Evolutionary conservation across 2,888 invertebrate genomes (phyloP).

Genomic region (Parthenolecanium corni): DNA sequence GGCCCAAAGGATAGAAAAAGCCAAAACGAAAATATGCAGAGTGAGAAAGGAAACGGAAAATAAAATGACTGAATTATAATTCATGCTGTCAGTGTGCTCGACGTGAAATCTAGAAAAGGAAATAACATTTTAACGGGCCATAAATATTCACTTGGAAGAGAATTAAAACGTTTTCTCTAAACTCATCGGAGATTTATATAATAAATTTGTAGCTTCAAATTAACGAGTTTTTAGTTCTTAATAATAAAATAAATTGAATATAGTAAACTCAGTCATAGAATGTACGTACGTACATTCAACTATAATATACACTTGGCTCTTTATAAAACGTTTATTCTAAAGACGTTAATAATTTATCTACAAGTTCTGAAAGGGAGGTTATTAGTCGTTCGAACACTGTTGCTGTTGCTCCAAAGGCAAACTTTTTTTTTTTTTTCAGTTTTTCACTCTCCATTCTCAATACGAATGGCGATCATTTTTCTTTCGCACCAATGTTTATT

Average conservation of each 20-base stretch:
- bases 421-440: too few relatives aligned
- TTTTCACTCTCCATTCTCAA: too few relatives aligned
- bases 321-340: too few relatives aligned
- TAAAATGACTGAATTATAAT: conserved; percentile 24
- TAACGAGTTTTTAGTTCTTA: conserved; percentile 22
- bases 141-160: conserved; percentile 23
- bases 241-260: conserved; percentile 19
- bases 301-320: too few relatives aligned
- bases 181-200: conserved; percentile 21
- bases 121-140: conserved; percentile 24
- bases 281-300: not conserved
- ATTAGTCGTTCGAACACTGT: too few relatives aligned
- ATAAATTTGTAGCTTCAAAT: conserved; percentile 24
- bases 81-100: conserved; percentile 23
- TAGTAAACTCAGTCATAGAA: too few relatives aligned
- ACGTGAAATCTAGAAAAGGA: conserved; percentile 24
- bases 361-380: too few relatives aligned
- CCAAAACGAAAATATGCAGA: not conserved
- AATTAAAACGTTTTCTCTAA: conserved; percentile 25
- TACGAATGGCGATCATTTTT: too few relatives aligned
- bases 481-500: too few relatives aligned
- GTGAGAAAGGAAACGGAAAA: not conserved
- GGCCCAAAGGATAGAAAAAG: too few relatives aligned
- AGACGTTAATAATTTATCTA: too few relatives aligned
- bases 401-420: too few relatives aligned